Evolutionary conservation across 2,797 vertebrate species (phyloP).

Genomic region (Sphenodon punctatus): DNA sequence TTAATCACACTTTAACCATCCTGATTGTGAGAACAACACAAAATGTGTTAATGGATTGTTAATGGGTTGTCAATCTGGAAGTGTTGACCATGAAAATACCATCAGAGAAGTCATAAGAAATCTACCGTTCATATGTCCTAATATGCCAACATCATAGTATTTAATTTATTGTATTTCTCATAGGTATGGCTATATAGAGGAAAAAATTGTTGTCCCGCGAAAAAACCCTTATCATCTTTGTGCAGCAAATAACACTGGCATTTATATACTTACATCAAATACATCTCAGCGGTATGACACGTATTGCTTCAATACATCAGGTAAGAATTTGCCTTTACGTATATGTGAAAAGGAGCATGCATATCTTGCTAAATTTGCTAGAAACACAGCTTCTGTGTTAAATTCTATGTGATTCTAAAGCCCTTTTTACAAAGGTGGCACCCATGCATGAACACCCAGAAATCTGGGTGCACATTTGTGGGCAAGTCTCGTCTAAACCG

Average conservation of each 20-base stretch:
- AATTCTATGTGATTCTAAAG: no score
- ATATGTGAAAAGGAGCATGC: neutral
- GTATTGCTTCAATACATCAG: constrained; percentile 84
- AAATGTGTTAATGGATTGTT: no score
- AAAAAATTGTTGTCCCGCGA: constrained; percentile 80
- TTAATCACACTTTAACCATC: no score
- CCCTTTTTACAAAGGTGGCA: no score
- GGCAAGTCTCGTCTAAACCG: no score
- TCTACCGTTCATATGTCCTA: neutral
- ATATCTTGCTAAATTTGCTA: neutral
- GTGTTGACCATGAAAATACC: no score
- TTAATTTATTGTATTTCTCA: neutral
- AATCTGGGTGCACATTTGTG: no score
- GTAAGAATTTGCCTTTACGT: constrained; percentile 64
- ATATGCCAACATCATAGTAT: neutral
- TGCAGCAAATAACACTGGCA: constrained; percentile 78
- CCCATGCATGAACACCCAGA: no score
- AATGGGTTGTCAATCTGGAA: no score
- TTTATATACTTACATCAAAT: constrained; percentile 60
- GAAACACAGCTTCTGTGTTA: neutral
- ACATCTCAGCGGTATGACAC: constrained; percentile 69
- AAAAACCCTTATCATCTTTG: constrained; percentile 77
- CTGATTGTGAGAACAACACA: no score
- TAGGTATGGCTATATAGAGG: constrained; percentile 87
- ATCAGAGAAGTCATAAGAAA: neutral